Percentiles rank a stretch among this genome's conserved stretches.
Evolutionary conservation across 2,113 vertebrate species (phyloP).

Genomic region (Girardinichthys multiradiatus): DNA sequence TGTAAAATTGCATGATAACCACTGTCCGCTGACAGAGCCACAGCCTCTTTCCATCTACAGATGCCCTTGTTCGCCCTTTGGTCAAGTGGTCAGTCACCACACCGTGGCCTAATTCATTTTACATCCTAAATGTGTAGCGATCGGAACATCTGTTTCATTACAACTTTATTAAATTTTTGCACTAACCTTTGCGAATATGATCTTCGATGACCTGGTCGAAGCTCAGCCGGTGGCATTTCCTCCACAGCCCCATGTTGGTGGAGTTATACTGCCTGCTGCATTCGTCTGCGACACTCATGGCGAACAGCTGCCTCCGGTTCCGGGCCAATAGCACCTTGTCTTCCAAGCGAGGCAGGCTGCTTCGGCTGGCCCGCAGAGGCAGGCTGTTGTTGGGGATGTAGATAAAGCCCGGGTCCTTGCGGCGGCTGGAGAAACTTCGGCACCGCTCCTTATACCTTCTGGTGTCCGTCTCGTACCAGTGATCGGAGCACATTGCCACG

Average conservation of each 20-base stretch:
- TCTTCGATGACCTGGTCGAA: constrained; percentile 95
- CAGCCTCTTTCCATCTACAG: no score
- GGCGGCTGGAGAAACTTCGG: constrained; percentile 93
- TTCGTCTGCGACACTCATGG: constrained; percentile 95
- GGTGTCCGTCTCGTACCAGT: constrained; percentile 99
- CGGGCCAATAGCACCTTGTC: constrained; percentile 89
- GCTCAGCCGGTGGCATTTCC: constrained; percentile 92
- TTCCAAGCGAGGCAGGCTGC: constrained; percentile 85
- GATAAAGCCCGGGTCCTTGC: constrained; percentile 97
- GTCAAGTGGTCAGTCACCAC: constrained; percentile 18
- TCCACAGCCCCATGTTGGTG: constrained; percentile 99
- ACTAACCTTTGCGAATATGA: constrained; percentile 96
- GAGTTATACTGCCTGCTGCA: constrained; percentile 98
- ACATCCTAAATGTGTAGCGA: not conserved
- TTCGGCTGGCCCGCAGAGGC: constrained; percentile 92
- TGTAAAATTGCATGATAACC: no score
- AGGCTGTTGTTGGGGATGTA: constrained; percentile 99
- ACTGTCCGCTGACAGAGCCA: no score
- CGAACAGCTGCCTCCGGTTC: constrained; percentile 95
- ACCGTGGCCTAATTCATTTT: not conserved
- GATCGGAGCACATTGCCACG: constrained; percentile 97
- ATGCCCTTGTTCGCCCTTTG: constrained; percentile 45
- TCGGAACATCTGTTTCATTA: not conserved
- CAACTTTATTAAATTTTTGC: constrained; percentile 36
- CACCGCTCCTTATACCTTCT: constrained; percentile 95